These are phyloP conservation scores for Corapipo altera DNA, from an alignment of 2,113 vertebrate genomes.

Conservation along the genomic window DNA sequence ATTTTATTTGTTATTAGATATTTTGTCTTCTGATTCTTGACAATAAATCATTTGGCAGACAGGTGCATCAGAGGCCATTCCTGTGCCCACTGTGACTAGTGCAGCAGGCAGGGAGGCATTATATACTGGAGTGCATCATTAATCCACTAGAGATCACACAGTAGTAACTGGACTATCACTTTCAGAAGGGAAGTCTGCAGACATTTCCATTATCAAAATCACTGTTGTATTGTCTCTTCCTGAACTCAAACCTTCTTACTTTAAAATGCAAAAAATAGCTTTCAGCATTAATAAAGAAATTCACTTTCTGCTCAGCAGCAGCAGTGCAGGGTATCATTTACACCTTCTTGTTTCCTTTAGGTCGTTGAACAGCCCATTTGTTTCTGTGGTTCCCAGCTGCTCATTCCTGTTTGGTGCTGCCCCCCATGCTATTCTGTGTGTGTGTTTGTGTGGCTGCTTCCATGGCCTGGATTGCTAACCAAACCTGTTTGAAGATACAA, in stretches of 20 bases:
- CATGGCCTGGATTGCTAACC: neutral
- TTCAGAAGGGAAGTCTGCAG: neutral
- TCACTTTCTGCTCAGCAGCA: neutral
- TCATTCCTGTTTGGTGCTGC: neutral
- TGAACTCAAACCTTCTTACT: neutral
- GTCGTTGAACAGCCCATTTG: neutral
- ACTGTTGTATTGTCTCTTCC: neutral
- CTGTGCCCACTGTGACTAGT: neutral
- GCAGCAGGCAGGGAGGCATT: neutral
- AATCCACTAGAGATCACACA: neutral
- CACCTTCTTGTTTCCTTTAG: neutral
- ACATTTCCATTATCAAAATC: neutral
- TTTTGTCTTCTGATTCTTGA: neutral
- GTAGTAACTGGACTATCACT: neutral
- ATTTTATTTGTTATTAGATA: neutral
- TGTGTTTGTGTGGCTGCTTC: neutral
- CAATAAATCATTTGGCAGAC: neutral
- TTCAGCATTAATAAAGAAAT: neutral
- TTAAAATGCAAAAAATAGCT: neutral
- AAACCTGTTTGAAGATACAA: neutral
- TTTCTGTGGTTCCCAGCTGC: neutral
- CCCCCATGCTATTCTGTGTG: accelerated
- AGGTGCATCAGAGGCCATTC: neutral
- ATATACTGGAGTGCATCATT: neutral
- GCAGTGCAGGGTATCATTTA: neutral